Evolutionary conservation across 1,140 invertebrate genomes (phyloP).

Genomic region (Dendrolimus kikuchii): DNA sequence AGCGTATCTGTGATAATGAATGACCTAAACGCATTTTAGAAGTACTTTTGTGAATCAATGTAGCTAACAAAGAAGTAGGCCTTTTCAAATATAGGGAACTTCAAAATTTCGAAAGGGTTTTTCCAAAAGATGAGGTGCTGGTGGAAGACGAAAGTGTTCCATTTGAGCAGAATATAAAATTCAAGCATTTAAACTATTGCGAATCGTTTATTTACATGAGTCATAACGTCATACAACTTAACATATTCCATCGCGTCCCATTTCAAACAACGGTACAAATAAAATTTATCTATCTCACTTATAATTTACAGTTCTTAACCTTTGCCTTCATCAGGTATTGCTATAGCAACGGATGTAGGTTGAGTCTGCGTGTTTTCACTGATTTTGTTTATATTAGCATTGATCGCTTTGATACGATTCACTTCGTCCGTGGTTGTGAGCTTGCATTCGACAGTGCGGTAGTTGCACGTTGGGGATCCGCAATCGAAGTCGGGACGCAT

Average conservation of each 20-base stretch:
- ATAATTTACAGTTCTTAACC: conserved; percentile 35
- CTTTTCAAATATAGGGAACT: neutral
- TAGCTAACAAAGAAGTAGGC: too few species aligned
- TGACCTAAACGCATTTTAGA: too few species aligned
- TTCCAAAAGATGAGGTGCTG: conserved; percentile 32
- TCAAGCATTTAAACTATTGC: conserved; percentile 11
- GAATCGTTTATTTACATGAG: conserved; percentile 4
- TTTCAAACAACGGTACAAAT: too few species aligned
- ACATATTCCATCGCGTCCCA: too few species aligned
- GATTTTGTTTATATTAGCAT: conserved; percentile 26
- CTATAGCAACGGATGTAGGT: conserved; percentile 71
- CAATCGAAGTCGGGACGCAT: conserved; percentile 53
- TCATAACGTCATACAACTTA: neutral
- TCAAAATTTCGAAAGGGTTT: conserved; percentile 11
- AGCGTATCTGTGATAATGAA: too few species aligned
- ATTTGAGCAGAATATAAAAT: conserved; percentile 45
- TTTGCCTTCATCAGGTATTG: conserved; percentile 73
- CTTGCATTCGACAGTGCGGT: conserved; percentile 66
- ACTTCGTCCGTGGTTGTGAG: conserved; percentile 63
- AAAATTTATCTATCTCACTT: too few species aligned
- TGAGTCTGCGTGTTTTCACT: conserved; percentile 35
- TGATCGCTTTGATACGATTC: conserved; percentile 31
- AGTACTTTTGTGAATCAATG: too few species aligned
- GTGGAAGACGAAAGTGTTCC: conserved; percentile 62
- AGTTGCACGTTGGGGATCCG: conserved; percentile 53